Base-by-base conservation (phyloP, 35 echinoderm and acorn worm genomes). In the Lytechinus pictus region DNA sequence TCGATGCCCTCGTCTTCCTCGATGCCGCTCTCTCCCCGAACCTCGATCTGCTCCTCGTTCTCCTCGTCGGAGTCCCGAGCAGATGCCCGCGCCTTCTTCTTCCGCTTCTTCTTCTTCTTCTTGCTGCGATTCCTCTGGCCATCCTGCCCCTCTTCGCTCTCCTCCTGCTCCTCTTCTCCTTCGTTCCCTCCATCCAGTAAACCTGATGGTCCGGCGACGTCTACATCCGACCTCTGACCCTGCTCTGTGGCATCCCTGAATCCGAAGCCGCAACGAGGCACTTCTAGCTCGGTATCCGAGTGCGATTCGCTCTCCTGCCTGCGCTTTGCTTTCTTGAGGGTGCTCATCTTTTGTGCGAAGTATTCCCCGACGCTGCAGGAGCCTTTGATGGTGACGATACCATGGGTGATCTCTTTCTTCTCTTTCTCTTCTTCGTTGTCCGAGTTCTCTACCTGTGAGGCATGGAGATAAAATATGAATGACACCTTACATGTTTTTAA, bases 1-100 rank as follows among this genome's bases (percentile, higher is more conserved):
- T 93, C 92, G 7, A 93, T 93, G 27, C 92, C 92, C 92, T 93
- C 92, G 52, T 93, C 92, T 9, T 93, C 92, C 53, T 93, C 92
- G 27, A 53, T 57, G 6, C n/a, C 54, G n/a, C 92, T 93, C 54
- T 93, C n/a, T 54, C 92, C 92, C 27, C 92, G 54, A 0, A 93
- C 92, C 53, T 93, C 54, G 54, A 54, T 93, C 29, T 55, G n/a
- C 52, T 54, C 92, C 13, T 57, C 92, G 54, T 93, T 57, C 52
- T 93, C 92, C 6, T 55, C 54, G 9, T 54, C 27, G 0, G 52
- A 33, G 8, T 28, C 52, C 9, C 55, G n/a, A 54, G 10, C 92
- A 3, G 28, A 16, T 28, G 29, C 9, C 52, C 52, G 28, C 54
- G n/a, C 53, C 92, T 57, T 93, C 92, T 93, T 93, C 92, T 93